phyloP scores from a whole-genome alignment of 2,888 invertebrate species.

The Ormyrus pomaceus region DNA sequence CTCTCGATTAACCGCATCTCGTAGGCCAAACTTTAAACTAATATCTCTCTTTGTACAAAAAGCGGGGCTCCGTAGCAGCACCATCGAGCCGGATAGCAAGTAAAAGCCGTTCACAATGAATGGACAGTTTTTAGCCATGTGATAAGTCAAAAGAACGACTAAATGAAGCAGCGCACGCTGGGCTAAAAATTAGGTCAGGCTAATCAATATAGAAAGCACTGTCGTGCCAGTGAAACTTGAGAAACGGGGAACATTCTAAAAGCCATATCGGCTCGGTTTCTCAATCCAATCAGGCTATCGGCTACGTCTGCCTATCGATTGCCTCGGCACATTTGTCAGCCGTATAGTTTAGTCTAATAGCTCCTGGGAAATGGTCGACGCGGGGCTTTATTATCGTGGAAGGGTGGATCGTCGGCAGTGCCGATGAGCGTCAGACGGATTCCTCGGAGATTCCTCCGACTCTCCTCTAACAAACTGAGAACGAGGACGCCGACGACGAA shows the following conservation, averaged over 20 bases:
- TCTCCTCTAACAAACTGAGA: not conserved
- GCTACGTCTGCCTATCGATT: conserved; percentile 67
- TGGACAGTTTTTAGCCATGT: conserved; percentile 3
- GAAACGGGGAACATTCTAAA: conserved; percentile 23
- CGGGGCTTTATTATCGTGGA: conserved; percentile 59
- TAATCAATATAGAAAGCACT: conserved; percentile 20
- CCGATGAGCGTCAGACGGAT: conserved; percentile 60
- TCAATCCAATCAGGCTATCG: conserved; percentile 53
- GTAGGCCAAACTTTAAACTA: conserved; percentile 61
- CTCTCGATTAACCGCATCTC: conserved; percentile 61
- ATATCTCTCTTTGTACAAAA: conserved; percentile 29
- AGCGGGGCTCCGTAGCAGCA: not conserved
- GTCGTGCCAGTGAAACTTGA: conserved; percentile 22
- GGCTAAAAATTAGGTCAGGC: conserved; percentile 28
- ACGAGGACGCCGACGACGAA: not conserved
- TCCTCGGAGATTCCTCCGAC: conserved; percentile 57
- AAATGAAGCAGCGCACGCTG: not conserved
- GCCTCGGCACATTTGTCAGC: conserved; percentile 70
- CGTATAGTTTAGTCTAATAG: conserved; percentile 74
- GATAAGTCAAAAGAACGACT: conserved; percentile 1
- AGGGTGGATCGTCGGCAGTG: conserved; percentile 56
- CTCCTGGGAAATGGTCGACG: conserved; percentile 69
- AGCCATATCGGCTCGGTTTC: conserved; percentile 25
- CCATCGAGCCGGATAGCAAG: conserved; percentile 40
- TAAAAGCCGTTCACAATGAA: conserved; percentile 24